These are phyloP conservation scores for Aldabrachelys gigantea DNA, from an alignment of 2,113 vertebrate genomes.

Conservation along the genomic window DNA sequence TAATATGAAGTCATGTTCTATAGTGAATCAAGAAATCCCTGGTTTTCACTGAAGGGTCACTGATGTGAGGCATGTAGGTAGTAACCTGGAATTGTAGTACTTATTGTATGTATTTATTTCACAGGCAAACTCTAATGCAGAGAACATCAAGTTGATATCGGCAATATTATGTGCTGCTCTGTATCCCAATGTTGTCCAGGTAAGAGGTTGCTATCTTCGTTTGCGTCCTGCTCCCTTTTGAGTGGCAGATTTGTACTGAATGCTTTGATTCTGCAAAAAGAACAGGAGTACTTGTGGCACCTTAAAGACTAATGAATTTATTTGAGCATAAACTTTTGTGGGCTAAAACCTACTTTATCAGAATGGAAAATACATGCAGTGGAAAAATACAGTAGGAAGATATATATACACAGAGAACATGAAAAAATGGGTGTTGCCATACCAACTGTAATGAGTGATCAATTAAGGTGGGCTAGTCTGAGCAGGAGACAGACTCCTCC, in stretches of 20 bases:
- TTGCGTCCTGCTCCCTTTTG: neutral
- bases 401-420: too few relatives aligned
- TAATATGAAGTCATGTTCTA: neutral
- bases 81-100: too few relatives aligned
- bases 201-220: conserved; percentile 54
- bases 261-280: neutral
- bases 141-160: conserved; percentile 93
- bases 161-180: conserved; percentile 96
- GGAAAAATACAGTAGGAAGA: too few relatives aligned
- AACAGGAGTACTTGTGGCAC: too few relatives aligned
- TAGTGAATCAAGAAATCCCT: neutral
- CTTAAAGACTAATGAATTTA: too few relatives aligned
- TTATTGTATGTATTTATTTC: neutral
- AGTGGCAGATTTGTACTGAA: too few relatives aligned
- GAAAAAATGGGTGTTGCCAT: too few relatives aligned
- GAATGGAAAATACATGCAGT: too few relatives aligned
- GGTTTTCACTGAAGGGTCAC: neutral
- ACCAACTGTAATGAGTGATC: too few relatives aligned
- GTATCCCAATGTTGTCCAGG: conserved; percentile 98
- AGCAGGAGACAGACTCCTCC: neutral
- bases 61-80: neutral
- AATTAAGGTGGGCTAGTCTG: too few relatives aligned
- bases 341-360: too few relatives aligned
- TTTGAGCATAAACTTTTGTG: too few relatives aligned
- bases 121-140: conserved; percentile 93